Conservation (phyloP, 1,140 invertebrate genomes). For the Philotrypesis tridentata region DNA sequence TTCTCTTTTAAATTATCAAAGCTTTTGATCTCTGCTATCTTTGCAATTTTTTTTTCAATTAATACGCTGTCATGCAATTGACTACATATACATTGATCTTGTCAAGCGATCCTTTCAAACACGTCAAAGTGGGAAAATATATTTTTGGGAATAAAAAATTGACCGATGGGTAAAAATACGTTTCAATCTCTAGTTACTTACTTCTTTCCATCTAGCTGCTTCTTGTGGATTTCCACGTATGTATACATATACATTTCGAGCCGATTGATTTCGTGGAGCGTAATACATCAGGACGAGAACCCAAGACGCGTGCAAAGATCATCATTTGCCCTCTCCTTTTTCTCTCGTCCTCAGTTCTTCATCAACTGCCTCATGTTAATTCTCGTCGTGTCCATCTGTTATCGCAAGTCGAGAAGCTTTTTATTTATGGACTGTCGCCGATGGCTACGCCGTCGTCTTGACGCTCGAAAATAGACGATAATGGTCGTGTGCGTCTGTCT, state of each 20-base stretch:
- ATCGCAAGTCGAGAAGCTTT: background rate
- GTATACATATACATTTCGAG: background rate
- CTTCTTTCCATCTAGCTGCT: too few species aligned
- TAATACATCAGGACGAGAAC: background rate
- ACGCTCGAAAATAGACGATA: conserved; percentile 8
- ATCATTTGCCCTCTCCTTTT: background rate
- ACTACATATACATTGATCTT: too few species aligned
- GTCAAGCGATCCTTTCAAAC: too few species aligned
- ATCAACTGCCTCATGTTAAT: conserved; percentile 7
- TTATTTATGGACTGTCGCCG: background rate
- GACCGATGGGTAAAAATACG: too few species aligned
- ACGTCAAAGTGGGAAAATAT: too few species aligned
- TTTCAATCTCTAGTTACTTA: too few species aligned
- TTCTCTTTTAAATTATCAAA: too few species aligned
- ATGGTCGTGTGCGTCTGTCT: background rate
- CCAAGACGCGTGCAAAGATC: background rate
- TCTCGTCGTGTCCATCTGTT: conserved; percentile 3
- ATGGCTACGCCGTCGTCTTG: background rate
- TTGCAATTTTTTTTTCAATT: too few species aligned
- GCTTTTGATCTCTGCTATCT: too few species aligned
- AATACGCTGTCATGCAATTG: too few species aligned
- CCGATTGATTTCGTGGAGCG: background rate
- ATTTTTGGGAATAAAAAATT: too few species aligned
- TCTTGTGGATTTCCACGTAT: too few species aligned
- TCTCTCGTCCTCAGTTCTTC: background rate